Percentiles rank a stretch among this genome's conserved stretches.
These are phyloP conservation scores for Nephrotoma appendiculata DNA, from an alignment of 2,888 invertebrate species.

Conservation along the genomic window DNA sequence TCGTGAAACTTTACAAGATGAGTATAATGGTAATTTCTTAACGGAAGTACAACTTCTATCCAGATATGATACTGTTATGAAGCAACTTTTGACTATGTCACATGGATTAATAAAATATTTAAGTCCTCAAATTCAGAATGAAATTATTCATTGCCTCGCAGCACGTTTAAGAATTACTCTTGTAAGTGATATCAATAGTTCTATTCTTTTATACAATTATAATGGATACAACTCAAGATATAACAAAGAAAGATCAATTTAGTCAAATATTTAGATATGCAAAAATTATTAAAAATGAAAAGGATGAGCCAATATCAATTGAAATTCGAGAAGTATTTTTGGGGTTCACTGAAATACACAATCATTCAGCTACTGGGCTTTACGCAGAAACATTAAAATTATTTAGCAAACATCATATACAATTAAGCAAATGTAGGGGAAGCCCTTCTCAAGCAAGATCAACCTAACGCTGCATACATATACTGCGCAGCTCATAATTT, in stretches of 20 bases:
- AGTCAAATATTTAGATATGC: slow-evolving; percentile 16
- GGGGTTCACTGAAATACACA: too few relatives aligned
- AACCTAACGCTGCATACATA: slow-evolving; percentile 14
- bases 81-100: slow-evolving; percentile 16
- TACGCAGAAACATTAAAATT: too few relatives aligned
- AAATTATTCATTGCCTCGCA: slow-evolving; percentile 16
- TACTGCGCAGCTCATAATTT: slow-evolving; percentile 7
- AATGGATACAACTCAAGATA: slow-evolving; percentile 19
- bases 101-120: slow-evolving; percentile 17
- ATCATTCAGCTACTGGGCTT: too few relatives aligned
- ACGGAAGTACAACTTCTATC: slow-evolving; percentile 16
- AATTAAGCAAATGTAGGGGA: slow-evolving; percentile 16
- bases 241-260: slow-evolving; percentile 20
- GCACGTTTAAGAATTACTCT: slow-evolving; percentile 15
- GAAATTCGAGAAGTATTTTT: slow-evolving; percentile 12
- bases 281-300: slow-evolving; percentile 1
- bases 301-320: neutral
- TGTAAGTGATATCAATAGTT: slow-evolving; percentile 17
- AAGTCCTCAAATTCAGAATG: slow-evolving; percentile 13
- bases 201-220: slow-evolving; percentile 18
- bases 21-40: slow-evolving; percentile 16
- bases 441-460: slow-evolving; percentile 17
- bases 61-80: slow-evolving; percentile 16
- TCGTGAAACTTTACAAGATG: slow-evolving; percentile 11
- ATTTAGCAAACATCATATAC: too few relatives aligned